phyloP scores from a whole-genome alignment of 2,888 invertebrate genomes.

The Altica lythri region DNA sequence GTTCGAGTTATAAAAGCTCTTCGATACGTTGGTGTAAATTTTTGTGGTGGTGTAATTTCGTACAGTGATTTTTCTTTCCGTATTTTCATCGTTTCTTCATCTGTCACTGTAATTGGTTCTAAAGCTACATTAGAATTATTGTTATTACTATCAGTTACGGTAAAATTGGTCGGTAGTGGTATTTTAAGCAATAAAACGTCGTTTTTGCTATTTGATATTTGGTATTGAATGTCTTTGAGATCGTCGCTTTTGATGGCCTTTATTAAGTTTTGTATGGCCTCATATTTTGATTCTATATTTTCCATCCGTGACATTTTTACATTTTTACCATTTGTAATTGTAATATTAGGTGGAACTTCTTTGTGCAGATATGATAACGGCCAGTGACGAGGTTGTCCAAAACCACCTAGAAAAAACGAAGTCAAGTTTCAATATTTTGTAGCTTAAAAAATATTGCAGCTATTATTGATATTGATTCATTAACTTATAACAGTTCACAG shows the following conservation, averaged over 20 bases:
- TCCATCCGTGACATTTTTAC: conserved; percentile 33
- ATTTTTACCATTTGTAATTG: no score
- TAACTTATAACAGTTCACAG: no score
- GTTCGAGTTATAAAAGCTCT: conserved; percentile 51
- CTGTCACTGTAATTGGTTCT: conserved; percentile 34
- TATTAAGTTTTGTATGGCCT: conserved; percentile 54
- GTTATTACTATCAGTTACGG: conserved; percentile 28
- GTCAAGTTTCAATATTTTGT: neutral
- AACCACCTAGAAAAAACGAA: conserved; percentile 44
- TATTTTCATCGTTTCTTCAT: conserved; percentile 21
- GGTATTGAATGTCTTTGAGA: conserved; percentile 51
- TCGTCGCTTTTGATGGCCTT: conserved; percentile 54
- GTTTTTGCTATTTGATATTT: conserved; percentile 50
- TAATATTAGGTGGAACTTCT: conserved; percentile 73
- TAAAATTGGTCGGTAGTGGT: conserved; percentile 52
- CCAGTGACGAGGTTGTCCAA: conserved; percentile 65
- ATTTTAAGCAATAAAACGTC: conserved; percentile 53
- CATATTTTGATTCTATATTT: conserved; percentile 43
- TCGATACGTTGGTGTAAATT: conserved; percentile 40
- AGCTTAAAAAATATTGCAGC: conserved; percentile 1
- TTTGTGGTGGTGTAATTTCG: no score
- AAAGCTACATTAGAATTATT: conserved; percentile 32
- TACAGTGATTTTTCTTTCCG: conserved; percentile 40
- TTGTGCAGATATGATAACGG: conserved; percentile 83
- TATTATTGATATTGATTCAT: no score